A percentile compares a stretch with the other conserved stretches of the same genome.
phyloP scores from a whole-genome alignment of 2,888 invertebrate genomes.

The Apamea epomidion region DNA sequence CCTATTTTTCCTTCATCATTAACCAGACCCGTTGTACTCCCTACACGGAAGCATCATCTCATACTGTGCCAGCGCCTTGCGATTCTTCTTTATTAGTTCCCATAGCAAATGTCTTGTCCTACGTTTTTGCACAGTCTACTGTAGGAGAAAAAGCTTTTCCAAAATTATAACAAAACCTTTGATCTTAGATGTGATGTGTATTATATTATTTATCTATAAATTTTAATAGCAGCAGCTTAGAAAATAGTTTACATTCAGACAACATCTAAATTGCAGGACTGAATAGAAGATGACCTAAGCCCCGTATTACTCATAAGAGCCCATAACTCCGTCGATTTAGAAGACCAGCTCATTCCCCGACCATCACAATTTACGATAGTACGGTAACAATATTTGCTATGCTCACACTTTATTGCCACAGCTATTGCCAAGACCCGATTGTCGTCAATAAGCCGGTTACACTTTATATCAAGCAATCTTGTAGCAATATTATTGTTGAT shows the following conservation, averaged over 20 bases:
- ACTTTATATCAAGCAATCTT: conserved; percentile 7
- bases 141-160: neutral
- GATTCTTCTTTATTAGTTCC: neutral
- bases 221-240: neutral
- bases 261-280: neutral
- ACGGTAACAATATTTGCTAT: conserved; percentile 41
- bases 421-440: conserved; percentile 41
- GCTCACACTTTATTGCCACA: conserved; percentile 34
- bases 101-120: too few species aligned
- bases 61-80: neutral
- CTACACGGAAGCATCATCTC: neutral
- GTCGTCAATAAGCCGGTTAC: conserved; percentile 18
- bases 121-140: neutral
- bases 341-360: conserved; percentile 19
- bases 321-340: neutral
- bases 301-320: neutral
- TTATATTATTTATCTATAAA: too few species aligned
- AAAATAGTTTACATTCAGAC: neutral
- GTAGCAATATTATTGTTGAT: conserved; percentile 11
- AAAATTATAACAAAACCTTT: neutral
- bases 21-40: neutral
- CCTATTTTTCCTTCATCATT: conserved; percentile 10
- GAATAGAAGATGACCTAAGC: neutral
- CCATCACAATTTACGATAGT: conserved; percentile 29
- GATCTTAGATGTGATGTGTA: neutral